Evolutionary conservation across 2,888 invertebrate species (phyloP).

Genomic region (Chorisops tibialis): DNA sequence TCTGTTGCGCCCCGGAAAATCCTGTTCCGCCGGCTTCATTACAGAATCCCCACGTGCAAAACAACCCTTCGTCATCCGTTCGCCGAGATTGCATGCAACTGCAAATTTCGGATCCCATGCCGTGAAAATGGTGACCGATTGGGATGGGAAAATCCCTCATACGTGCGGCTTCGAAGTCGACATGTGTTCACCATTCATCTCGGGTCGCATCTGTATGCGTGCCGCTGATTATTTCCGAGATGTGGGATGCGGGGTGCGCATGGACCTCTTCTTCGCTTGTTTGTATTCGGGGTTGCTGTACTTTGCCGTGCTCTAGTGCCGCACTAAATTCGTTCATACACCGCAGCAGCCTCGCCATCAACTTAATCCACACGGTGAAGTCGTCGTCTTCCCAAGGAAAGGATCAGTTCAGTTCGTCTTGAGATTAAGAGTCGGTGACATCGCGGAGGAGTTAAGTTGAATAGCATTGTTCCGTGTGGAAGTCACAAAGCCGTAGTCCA

Average conservation of each 20-base stretch:
- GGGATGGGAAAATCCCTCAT: constrained; percentile 25
- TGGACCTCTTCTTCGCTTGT: constrained; percentile 21
- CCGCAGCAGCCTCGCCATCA: too few relatives aligned
- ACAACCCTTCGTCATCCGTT: too few relatives aligned
- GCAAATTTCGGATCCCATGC: too few relatives aligned
- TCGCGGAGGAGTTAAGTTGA: not conserved
- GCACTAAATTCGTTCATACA: too few relatives aligned
- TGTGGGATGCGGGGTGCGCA: constrained; percentile 20
- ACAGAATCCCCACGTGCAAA: too few relatives aligned
- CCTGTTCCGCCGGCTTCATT: too few relatives aligned
- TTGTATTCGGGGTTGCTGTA: constrained; percentile 25
- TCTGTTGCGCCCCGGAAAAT: too few relatives aligned
- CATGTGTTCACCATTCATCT: constrained; percentile 30
- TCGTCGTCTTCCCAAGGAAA: not conserved
- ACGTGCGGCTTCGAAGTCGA: constrained; percentile 16
- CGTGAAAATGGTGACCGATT: too few relatives aligned
- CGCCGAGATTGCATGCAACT: too few relatives aligned
- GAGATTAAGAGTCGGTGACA: constrained; percentile 20
- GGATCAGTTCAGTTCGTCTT: constrained; percentile 23
- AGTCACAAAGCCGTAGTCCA: too few relatives aligned
- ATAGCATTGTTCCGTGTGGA: too few relatives aligned
- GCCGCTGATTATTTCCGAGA: not conserved
- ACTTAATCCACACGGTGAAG: too few relatives aligned
- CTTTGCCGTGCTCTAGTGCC: constrained; percentile 15
- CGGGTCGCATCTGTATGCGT: constrained; percentile 14